These are phyloP conservation scores for Centropus bengalensis DNA, from an alignment of 2,113 vertebrate genomes.

Conservation along the genomic window DNA sequence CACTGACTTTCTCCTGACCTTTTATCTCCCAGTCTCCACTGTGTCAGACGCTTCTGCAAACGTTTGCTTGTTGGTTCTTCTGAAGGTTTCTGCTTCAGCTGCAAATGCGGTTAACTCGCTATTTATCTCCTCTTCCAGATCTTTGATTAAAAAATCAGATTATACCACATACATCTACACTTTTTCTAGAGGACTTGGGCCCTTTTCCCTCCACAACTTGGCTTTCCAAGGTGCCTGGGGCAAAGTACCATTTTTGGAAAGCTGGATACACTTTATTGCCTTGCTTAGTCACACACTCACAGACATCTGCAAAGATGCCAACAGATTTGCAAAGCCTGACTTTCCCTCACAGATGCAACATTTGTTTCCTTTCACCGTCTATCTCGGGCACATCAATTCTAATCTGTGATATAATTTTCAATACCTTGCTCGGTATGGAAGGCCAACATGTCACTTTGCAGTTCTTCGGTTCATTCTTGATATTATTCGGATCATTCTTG, in stretches of 20 bases:
- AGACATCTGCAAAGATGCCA: background rate
- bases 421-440: background rate
- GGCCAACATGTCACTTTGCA: background rate
- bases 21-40: background rate
- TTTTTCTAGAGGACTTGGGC: background rate
- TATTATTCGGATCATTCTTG: background rate
- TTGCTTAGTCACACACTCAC: background rate
- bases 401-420: background rate
- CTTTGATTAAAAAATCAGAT: background rate
- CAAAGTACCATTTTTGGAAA: background rate
- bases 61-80: background rate
- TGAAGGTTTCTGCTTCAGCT: background rate
- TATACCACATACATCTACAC: background rate
- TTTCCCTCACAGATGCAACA: background rate
- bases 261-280: background rate
- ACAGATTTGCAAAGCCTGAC: background rate
- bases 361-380: background rate
- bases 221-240: background rate
- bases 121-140: background rate
- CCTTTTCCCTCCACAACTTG: background rate
- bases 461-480: background rate
- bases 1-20: background rate
- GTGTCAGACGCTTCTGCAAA: background rate
- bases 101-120: background rate
- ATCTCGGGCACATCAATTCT: background rate